Evolutionary conservation across 2,888 invertebrate genomes (phyloP).

Genomic region (Lamellibrachia satsuma): DNA sequence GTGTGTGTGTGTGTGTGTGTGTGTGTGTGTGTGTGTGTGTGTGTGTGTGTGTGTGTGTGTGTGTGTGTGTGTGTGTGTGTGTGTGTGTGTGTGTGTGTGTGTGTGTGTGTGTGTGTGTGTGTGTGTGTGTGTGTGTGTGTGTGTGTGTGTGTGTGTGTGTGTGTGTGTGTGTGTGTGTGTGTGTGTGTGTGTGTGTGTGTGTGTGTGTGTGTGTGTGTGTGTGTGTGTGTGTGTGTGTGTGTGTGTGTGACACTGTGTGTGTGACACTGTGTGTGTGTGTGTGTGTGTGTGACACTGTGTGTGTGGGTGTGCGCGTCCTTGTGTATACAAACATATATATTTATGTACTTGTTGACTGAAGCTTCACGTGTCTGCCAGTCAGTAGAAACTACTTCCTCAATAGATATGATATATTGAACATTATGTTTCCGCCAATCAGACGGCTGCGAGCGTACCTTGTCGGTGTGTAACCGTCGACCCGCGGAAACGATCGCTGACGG

Average conservation of each 20-base stretch:
- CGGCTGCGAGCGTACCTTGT: not conserved
- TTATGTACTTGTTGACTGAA: no score
- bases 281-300: not conserved
- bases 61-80: no score
- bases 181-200: not conserved
- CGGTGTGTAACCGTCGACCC: not conserved
- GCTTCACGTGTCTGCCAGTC: no score
- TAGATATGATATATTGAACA: no score
- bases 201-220: not conserved
- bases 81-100: not conserved
- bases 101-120: not conserved
- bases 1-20: no score
- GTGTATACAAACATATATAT: no score
- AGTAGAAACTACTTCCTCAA: no score
- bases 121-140: not conserved
- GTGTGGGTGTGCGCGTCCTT: no score
- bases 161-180: not conserved
- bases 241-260: not conserved
- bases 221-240: not conserved
- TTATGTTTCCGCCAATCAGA: no score
- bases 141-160: not conserved
- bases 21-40: no score
- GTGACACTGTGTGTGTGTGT: not conserved
- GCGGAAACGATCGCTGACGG: slow-evolving; percentile 37
- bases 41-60: no score